Evolutionary conservation across 30 jellyfish, hydroid and myxozoan genomes (phyloP).

Genomic region (Nemopilema nomurai): DNA sequence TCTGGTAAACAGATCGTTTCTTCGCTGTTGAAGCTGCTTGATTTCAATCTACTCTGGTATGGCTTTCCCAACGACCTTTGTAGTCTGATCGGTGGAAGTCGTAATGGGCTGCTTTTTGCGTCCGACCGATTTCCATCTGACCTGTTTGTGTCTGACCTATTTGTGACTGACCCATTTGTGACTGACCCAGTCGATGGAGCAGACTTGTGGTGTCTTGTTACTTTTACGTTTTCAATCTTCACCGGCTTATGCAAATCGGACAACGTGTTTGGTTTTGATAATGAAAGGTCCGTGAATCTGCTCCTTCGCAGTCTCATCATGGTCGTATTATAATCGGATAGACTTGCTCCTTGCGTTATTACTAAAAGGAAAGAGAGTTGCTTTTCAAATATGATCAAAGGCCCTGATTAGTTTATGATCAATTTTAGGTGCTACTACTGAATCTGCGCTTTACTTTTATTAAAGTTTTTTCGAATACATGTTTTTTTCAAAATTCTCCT

Average conservation of each 20-base stretch:
- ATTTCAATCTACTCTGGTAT: not conserved
- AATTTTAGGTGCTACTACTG: too few species aligned
- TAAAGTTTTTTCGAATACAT: too few species aligned
- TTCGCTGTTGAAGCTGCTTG: not conserved
- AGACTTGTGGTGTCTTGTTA: not conserved
- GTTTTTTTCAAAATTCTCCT: too few species aligned
- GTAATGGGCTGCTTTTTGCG: not conserved
- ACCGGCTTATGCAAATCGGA: constrained; percentile 18
- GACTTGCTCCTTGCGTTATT: constrained; percentile 26
- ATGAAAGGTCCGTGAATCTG: constrained; percentile 37
- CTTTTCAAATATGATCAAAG: not conserved
- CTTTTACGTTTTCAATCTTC: not conserved
- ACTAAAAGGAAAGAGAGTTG: constrained; percentile 10
- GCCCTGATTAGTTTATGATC: too few species aligned
- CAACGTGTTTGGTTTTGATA: constrained; percentile 24
- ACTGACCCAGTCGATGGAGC: not conserved
- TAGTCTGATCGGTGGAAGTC: not conserved
- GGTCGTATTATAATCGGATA: constrained; percentile 10
- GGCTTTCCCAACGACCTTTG: not conserved
- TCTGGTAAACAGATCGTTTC: not conserved
- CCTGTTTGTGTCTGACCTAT: too few species aligned
- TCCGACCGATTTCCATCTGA: too few species aligned
- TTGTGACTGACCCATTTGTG: too few species aligned
- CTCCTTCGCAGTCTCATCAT: constrained; percentile 18
- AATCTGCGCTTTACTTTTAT: too few species aligned